phyloP scores from a whole-genome alignment of 2,113 vertebrate genomes.

The Engystomops pustulosus region DNA sequence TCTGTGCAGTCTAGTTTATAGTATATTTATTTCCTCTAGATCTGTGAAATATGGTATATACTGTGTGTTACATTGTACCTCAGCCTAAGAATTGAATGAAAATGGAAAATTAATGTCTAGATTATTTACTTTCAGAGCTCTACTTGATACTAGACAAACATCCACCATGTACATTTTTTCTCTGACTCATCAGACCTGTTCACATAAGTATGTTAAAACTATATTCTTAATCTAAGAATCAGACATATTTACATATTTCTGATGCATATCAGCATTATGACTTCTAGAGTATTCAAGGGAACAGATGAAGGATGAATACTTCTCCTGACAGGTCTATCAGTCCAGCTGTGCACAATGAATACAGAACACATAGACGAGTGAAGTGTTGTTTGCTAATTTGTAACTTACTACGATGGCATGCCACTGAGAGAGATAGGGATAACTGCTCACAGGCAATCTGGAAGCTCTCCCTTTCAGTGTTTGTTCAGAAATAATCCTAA shows the following conservation, averaged over 20 bases:
- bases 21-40: not conserved
- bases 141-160: too few species aligned
- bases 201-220: too few species aligned
- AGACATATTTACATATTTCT: too few species aligned
- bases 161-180: too few species aligned
- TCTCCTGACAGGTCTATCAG: not conserved
- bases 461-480: conserved; percentile 62
- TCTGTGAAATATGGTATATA: not conserved
- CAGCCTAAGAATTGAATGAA: too few species aligned
- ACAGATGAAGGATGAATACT: not conserved
- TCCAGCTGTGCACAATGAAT: conserved; percentile 30
- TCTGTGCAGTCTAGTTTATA: not conserved
- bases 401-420: conserved; percentile 64
- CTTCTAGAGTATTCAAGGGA: not conserved
- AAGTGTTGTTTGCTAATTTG: conserved; percentile 66
- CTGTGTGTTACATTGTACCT: not conserved
- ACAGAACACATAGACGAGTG: conserved; percentile 21
- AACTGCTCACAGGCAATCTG: conserved; percentile 61
- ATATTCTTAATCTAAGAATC: too few species aligned
- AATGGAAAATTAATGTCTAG: too few species aligned
- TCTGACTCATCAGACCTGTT: too few species aligned
- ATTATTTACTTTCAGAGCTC: too few species aligned
- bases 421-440: conserved; percentile 59
- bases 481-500: conserved; percentile 65
- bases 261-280: not conserved